Evolutionary conservation across 2,113 vertebrate genomes (phyloP).

Genomic region (Apus apus): DNA sequence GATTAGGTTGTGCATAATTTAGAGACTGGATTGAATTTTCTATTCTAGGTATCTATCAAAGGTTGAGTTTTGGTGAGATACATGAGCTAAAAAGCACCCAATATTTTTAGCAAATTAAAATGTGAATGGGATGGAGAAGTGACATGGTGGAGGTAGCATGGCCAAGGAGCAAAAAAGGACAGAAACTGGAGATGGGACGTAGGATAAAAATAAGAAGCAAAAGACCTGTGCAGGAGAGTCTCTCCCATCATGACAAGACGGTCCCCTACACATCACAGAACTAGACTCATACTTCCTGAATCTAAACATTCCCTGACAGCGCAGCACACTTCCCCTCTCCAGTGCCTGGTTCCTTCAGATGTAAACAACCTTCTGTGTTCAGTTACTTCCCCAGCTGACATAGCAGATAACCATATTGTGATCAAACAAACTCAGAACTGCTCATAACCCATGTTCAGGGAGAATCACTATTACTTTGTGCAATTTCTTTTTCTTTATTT

Average conservation of each 20-base stretch:
- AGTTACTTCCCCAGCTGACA: neutral
- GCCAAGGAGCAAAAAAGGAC: neutral
- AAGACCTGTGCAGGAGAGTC: neutral
- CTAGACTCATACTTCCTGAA: neutral
- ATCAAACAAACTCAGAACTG: neutral
- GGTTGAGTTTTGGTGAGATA: neutral
- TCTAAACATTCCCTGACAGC: neutral
- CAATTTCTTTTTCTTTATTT: neutral
- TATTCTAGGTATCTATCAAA: neutral
- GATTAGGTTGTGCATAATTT: neutral
- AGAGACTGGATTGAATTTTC: neutral
- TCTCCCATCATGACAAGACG: neutral
- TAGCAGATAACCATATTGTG: no score
- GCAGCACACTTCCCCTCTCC: neutral
- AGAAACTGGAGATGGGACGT: neutral
- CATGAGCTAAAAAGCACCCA: neutral
- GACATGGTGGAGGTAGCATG: neutral
- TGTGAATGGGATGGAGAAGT: neutral
- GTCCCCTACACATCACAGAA: neutral
- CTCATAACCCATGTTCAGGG: neutral
- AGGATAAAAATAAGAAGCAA: neutral
- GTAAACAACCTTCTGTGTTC: neutral
- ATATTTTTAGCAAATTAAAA: neutral
- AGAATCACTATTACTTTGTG: neutral
- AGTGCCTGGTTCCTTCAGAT: neutral